Conservation (phyloP, 2,113 vertebrate species). For the Trachemys scripta region DNA sequence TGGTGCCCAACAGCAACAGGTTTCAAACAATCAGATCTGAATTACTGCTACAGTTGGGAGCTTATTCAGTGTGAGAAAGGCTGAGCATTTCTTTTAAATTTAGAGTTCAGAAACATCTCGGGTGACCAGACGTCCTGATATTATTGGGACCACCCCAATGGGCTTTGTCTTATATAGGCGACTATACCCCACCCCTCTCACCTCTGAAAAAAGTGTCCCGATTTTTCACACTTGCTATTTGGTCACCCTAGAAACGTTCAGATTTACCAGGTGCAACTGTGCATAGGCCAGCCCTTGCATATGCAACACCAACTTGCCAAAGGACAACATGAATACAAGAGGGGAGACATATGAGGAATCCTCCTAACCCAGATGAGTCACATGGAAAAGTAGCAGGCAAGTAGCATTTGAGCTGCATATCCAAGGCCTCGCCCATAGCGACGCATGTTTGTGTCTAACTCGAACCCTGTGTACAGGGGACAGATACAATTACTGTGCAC, state of each 20-base stretch:
- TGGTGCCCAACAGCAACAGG: not conserved
- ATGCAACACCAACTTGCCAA: conserved; percentile 53
- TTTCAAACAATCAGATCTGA: not conserved
- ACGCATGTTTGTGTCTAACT: not conserved
- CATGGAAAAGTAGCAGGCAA: conserved; percentile 11
- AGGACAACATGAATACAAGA: conserved; percentile 27
- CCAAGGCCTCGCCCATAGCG: conserved; percentile 40
- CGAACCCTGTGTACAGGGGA: not conserved
- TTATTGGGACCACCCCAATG: not conserved
- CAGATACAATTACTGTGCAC: not conserved
- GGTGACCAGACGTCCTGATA: not conserved
- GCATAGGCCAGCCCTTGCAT: not conserved
- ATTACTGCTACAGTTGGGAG: not conserved
- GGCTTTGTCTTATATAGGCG: not conserved
- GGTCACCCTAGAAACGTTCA: conserved; percentile 23
- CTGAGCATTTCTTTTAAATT: not conserved
- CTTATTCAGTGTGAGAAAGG: not conserved
- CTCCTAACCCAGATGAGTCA: not conserved
- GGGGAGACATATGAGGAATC: conserved; percentile 26
- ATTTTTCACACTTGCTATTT: not conserved
- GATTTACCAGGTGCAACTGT: conserved; percentile 72
- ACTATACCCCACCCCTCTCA: not conserved
- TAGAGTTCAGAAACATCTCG: not conserved
- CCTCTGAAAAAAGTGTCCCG: not conserved
- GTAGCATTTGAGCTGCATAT: conserved; percentile 27